Conservation (phyloP, 2,888 invertebrate genomes). For the Mayetiola destructor region DNA sequence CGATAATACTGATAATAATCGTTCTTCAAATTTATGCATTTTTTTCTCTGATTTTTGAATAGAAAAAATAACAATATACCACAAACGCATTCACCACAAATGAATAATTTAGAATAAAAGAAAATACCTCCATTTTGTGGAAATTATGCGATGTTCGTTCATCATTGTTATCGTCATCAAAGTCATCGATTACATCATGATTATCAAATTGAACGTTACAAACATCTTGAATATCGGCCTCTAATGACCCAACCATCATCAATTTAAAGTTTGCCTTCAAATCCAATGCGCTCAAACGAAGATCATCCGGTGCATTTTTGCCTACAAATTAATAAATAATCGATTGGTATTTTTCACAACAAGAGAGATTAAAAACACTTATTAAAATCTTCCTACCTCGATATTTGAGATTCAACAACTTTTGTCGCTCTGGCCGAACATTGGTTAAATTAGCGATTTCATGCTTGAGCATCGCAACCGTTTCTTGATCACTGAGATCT, state of each 20-base stretch:
- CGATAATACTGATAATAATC: too few relatives aligned
- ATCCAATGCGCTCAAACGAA: conserved; percentile 56
- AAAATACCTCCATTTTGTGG: conserved; percentile 8
- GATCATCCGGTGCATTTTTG: conserved; percentile 68
- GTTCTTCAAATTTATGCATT: background rate
- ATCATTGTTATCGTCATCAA: conserved; percentile 52
- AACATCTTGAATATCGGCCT: conserved; percentile 78
- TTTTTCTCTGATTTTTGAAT: background rate
- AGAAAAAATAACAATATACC: background rate
- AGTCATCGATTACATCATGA: conserved; percentile 79
- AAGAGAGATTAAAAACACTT: background rate
- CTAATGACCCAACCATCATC: conserved; percentile 94
- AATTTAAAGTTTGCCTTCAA: conserved; percentile 79
- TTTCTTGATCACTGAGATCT: conserved; percentile 57
- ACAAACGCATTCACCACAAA: background rate
- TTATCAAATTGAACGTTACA: conserved; percentile 64
- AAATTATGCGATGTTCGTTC: conserved; percentile 5
- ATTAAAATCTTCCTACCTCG: conserved; percentile 67
- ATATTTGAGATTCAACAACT: conserved; percentile 78
- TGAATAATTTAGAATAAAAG: background rate
- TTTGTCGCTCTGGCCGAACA: conserved; percentile 85
- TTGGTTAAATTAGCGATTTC: conserved; percentile 76
- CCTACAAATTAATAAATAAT: conserved; percentile 43
- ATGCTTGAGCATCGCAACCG: conserved; percentile 64
- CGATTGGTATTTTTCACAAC: conserved; percentile 1